Evolutionary conservation across 2,888 invertebrate species (phyloP), one percentile per base, ranked within the genome.

Genomic region (Drosophila birchii): DNA sequence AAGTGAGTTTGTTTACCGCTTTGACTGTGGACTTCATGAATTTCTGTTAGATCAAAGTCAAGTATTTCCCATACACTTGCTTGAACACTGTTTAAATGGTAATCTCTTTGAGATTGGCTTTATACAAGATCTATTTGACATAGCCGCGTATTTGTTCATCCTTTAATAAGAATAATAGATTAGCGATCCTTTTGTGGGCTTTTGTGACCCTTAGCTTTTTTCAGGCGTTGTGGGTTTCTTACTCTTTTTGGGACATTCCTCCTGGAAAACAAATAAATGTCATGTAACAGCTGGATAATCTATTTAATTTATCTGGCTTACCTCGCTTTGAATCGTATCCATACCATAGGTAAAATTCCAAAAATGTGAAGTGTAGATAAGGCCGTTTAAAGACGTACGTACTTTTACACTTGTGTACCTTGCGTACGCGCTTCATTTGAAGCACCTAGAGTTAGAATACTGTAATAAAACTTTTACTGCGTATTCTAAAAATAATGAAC

Each of bases 71-170:
- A 93, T 96, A 97, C 71, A 97, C 97, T 94, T 96, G 96, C 93
- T 97, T 96, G 94, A 97, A 97, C 86, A 97, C 97, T 53, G 96
- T 97, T 94, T 97, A 97, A 97, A 97, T 97, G 56, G 97, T 97
- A 86, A 97, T 96, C 94, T 97, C 96, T 94, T 97, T 97, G 91
- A 97, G 93, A 94, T 97, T 96, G 56, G 97, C 97, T 81, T 96
- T 96, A 90, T 97, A 96, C 89, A 97, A 93, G 90, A 97, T 96
- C 93, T 96, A 96, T 93, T 97, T 97, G 87, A 97, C 96, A 91
- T 96, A 95, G 88, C 95, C 95, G 93, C 96, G 96, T 77, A 97
- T 95, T 93, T 97, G 97, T 70, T 96, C 96, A 92, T 97, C 96
- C 97, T 97, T 85, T 5, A 23, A 60, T 14, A 2, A 3, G 1